Base-by-base conservation (phyloP, 1,140 invertebrate species). In the Drosophila sulfurigaster region DNA sequence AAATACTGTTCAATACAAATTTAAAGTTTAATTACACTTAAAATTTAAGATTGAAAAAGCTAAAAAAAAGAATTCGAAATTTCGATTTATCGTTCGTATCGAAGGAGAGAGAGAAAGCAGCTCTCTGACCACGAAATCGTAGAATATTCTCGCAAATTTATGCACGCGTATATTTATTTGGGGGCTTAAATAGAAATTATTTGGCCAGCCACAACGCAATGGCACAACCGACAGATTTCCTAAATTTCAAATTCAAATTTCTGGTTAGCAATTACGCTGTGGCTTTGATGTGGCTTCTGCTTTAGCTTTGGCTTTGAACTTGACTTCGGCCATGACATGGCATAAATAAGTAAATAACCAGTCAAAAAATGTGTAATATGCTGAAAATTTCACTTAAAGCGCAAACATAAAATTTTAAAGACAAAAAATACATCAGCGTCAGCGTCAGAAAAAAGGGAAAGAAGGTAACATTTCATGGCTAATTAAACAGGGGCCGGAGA, bases 201-300 rank as follows among this genome's bases (percentile, higher is more conserved):
- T 45, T 69, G 67, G 59, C n/a, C 11, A 63, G 30, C 57, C 35
- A 8, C 67, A 70, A 5, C 41, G 58, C 48, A 64, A 52, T 46
- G n/a, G 48, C 56, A 10, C 16, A 60, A 59, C 57, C 57, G 48
- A 57, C 59, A 64, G 60, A 60, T 59, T 62, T 57, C 57, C 30
- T 5, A 32, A 59, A 71, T 35, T 82, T 75, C 52, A 63, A 86
- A 82, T 82, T 79, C 52, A 69, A 81, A 81, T 72, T 75, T 86
- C 67, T 74, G 45, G 41, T 43, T 76, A 70, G 82, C 82, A 86
- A 86, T 87, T 87, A 87, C 59, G 43, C 52, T 58, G 45, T 10
- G 20, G 41, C 82, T 87, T 87, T 87, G 82, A 87, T 87, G 82
- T 87, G 82, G 82, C 76, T 74, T 68, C 57, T 56, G 57, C 10